These are phyloP conservation scores for Mionectes macconnelli DNA, from an alignment of 2,113 vertebrate species.

Conservation along the genomic window DNA sequence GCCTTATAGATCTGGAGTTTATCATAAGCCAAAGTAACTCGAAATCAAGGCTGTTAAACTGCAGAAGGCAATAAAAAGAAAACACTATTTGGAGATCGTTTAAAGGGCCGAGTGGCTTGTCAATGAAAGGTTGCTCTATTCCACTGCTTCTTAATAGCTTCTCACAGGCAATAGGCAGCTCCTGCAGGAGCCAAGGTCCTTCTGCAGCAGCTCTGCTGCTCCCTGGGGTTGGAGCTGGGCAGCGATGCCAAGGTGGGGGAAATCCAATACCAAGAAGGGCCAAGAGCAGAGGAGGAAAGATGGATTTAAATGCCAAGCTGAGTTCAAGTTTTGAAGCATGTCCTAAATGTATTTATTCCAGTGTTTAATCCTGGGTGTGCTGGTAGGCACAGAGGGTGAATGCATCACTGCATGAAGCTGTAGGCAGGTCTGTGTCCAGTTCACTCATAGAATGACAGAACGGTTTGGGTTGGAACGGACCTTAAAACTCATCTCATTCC, in stretches of 20 bases:
- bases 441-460: neutral
- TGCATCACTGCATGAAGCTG: rapidly evolving
- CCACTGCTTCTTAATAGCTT: slow-evolving; percentile 29
- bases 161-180: slow-evolving; percentile 15
- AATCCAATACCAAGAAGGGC: neutral
- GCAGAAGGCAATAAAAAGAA: slow-evolving; percentile 70
- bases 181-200: neutral
- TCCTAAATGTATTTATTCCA: neutral
- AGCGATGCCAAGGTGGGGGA: neutral
- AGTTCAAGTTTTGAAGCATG: neutral
- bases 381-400: neutral
- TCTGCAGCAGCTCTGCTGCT: neutral
- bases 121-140: slow-evolving; percentile 55
- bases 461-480: rapidly evolving
- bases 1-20: slow-evolving; percentile 60
- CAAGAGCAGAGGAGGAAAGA: neutral
- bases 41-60: slow-evolving; percentile 58
- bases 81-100: slow-evolving; percentile 66
- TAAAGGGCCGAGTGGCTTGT: slow-evolving; percentile 62
- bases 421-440: neutral
- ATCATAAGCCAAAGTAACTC: slow-evolving; percentile 67
- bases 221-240: neutral
- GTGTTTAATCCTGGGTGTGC: neutral
- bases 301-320: neutral
- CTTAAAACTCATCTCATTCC: neutral